Base-by-base conservation (phyloP, 1,140 invertebrate genomes). In the Melipona quadrifasciata region DNA sequence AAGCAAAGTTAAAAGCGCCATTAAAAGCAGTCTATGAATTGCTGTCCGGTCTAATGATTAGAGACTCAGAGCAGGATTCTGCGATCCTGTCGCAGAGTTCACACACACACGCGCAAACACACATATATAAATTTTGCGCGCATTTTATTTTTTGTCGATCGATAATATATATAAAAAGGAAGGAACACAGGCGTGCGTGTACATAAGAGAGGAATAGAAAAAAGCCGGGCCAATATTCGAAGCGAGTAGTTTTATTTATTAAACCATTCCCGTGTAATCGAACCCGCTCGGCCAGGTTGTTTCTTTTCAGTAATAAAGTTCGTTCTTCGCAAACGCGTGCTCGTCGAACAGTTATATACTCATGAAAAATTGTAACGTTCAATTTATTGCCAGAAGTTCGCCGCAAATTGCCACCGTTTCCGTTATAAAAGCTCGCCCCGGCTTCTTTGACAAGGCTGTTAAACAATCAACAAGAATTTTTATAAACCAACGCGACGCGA, bases 1-100 rank as follows among this genome's bases (percentile, higher is more conserved):
- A 51, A 58, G 79, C 16, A 51, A 53, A 14, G 31, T 67, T 70
- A 70, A 80, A 80, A 80, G 51, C 65, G 53, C 67, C 67, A 72
- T 61, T 80, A 72, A 72, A 72, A 80, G 61, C 68, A 57, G 55
- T 39, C 6, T 34, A 61, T n/a, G 53, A 80, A 71, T 80, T 58
- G 12, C 65, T 47, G 51, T 17, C 57, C 31, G 68, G 53, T 71
- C 68, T 79, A 79, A 80, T 71, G 65, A 80, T 71, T 47, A 58
- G 17, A 19, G 24, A 34, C 72, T 70, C 5, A 58, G 34, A 53
- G n/a, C n/a, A 53, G n/a, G 39, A 39, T 8, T 39, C 24, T 16
- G 61, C 24, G 21, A 65, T 77, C 24, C 34, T 4, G 2, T n/a
- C 61, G 19, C 39, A 27, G 57, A n/a, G 21, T 64, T 51, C 80